Evolutionary conservation across 1,140 invertebrate genomes (phyloP), one percentile per base, ranked within the genome.

Genomic region (Apis laboriosa): DNA sequence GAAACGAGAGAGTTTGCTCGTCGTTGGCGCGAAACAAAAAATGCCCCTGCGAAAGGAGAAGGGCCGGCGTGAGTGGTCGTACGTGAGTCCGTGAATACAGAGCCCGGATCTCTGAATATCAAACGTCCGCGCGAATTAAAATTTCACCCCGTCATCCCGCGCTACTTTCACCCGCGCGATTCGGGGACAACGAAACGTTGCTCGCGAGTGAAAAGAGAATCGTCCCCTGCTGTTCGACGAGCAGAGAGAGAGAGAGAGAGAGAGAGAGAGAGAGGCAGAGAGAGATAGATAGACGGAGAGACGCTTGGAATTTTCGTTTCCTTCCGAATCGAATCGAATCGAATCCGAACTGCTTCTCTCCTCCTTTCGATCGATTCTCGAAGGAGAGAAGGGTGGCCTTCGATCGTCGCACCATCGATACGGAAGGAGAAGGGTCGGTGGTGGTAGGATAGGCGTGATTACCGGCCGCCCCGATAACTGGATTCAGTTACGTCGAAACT

Each of bases 401-500:
- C 70, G 70, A 43, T 67, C 64, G 64, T 64, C 63, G 2, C 28
- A 28, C 15, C 15, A 17, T 53, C 24, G 43, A 53, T 13, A 13
- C 55, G 4, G 55, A 7, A 8, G 66, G 19, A 24, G 19, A 15
- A 7, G 19, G 66, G 51, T 28, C 64, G 64, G 34, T 43, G 34
- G 34, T 43, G 34, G 34, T 43, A 11, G 19, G 64, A 43, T 67
- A 43, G 82, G 49, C 71, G 19, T 13, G 55, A 60, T 73, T 72
- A 71, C 21, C 67, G 28, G 15, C 15, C 15, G 67, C 9, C 43
- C 34, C 19, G 63, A 15, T 64, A 64, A 43, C 43, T 51, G 28
- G 64, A 80, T 66, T 84, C 60, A 49, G 81, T 84, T 73, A 73
- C 67, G 73, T 84, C 60, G 84, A 87, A 87, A 87, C 76, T 87